Base-by-base conservation (phyloP, 1,140 invertebrate species). In the Cylas formicarius region DNA sequence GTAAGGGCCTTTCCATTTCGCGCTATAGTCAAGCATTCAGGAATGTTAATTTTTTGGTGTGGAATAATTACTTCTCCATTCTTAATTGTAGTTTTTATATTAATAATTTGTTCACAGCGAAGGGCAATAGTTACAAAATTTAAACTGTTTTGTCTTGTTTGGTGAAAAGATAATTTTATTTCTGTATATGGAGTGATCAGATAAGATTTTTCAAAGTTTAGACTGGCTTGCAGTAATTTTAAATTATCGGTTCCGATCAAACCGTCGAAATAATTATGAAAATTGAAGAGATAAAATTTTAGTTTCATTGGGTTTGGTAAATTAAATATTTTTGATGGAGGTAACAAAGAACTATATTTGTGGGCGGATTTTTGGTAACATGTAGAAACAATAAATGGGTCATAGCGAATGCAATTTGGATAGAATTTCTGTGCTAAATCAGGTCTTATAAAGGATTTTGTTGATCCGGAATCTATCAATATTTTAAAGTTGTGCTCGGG, bases 161-260 rank as follows among this genome's bases (percentile, higher is more conserved):
- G 14, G 27, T 44, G 31, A 24, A 21, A 34, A 10, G 22, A 13
- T n/a, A 44, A 4, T 21, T 37, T 26, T 20, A 37, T 44, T 37
- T 37, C 21, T 17, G 18, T 10, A n/a, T 44, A 14, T 2, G 43
- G 43, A 6, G 34, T 38, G 5, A 26, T 38, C 18, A 44, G 23
- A 35, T 18, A n/a, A 8, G 16, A 20, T 10, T 26, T 20, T 14
- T 11, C 5, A 11, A 27, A 37, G 29, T 37, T 18, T 3, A 44
- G 19, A 4, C 16, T 44, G 6, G 33, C 22, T 10, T 44, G 20
- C 13, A 44, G 13, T 23, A 37, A 8, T 28, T 44, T 44, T 23
- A 44, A 22, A 37, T 44, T 44, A 16, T 36, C 43, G 8, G 37
- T 16, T 16, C 43, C 43, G 18, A 44, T 13, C 16, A 44, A 37